Conservation (phyloP, 2,113 vertebrate genomes). For the Xerus inauris region DNA sequence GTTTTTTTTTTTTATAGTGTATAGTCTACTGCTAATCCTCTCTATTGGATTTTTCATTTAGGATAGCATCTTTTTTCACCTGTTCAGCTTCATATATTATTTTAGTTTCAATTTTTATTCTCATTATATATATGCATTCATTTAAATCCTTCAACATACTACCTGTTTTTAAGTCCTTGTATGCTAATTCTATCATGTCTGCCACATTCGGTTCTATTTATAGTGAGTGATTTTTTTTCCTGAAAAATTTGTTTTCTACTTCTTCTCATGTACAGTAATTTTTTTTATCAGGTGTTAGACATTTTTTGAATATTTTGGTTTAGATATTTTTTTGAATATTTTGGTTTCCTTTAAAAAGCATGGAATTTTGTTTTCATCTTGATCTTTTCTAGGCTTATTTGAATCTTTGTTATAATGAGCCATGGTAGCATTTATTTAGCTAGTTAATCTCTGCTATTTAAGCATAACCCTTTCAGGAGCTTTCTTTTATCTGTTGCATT, state of each 20-base stretch:
- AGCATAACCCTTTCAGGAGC: not conserved
- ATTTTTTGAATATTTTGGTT: slow-evolving; percentile 8
- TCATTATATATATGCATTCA: not conserved
- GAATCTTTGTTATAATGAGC: not conserved
- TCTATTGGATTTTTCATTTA: not conserved
- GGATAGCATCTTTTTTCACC: not conserved
- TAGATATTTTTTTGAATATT: not conserved
- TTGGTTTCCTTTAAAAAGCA: not conserved
- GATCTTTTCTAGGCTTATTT: not conserved
- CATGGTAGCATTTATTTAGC: not conserved
- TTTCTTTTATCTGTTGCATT: not conserved
- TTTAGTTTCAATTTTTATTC: not conserved
- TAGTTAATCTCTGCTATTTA: not conserved
- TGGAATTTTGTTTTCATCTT: not conserved
- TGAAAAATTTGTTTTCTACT: not conserved
- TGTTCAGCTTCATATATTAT: not conserved
- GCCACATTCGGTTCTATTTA: not conserved
- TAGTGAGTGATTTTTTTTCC: not conserved
- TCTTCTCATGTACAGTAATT: not conserved
- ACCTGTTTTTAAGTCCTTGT: not conserved
- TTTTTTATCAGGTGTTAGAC: slow-evolving; percentile 3
- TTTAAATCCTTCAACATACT: not conserved
- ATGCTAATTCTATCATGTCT: not conserved
- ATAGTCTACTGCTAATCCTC: not conserved
- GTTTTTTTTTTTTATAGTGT: not conserved